Base-by-base conservation (phyloP, 2,113 vertebrate genomes). In the Noturus placidus region DNA sequence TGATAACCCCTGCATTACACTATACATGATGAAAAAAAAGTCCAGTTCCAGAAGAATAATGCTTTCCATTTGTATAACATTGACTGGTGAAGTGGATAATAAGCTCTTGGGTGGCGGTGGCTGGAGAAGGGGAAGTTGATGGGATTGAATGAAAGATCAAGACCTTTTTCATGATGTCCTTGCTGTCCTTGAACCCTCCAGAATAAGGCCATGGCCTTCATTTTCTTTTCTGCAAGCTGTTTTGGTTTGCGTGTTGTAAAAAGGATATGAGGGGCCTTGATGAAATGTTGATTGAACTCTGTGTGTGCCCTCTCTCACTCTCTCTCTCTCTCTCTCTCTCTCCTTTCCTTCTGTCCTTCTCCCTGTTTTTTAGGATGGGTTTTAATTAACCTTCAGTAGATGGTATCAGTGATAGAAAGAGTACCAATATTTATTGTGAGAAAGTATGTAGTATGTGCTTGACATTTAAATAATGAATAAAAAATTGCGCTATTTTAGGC, bases 231-330 rank as follows among this genome's bases (percentile, higher is more conserved):
- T 90, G 86, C 38, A 54, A 59, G 56, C 69, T 83, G 27, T 91
- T 84, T 78, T 19, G 52, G 30, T 90, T 33, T 89, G 76, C 30
- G 82, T 84, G 79, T 42, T 78, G 83, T 86, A 85, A 80, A 86
- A 82, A 33, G 77, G 56, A 65, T 91, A 88, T 59, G 77, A 42
- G 76, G 88, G 91, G 90, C 90, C 91, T 92, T 92, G 91, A 88
- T 76, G 46, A 92, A 92, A 93, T 91, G 89, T 92, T 92, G 92
- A 92, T 91, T 88, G 89, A 90, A 90, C 88, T 88, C 90, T 90
- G 30, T 86, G 30, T 67, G 42, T n/a, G 4, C 15, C 6, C 30
- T 38, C 3, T 59, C 72, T 19, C 17, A n/a, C 19, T 61, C 6
- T 78, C 84, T 22, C 65, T 72, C 65, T 56, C 50, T 56, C 50